These are phyloP conservation scores for Pseudois nayaur DNA, from an alignment of 2,113 vertebrate species.

Conservation along the genomic window DNA sequence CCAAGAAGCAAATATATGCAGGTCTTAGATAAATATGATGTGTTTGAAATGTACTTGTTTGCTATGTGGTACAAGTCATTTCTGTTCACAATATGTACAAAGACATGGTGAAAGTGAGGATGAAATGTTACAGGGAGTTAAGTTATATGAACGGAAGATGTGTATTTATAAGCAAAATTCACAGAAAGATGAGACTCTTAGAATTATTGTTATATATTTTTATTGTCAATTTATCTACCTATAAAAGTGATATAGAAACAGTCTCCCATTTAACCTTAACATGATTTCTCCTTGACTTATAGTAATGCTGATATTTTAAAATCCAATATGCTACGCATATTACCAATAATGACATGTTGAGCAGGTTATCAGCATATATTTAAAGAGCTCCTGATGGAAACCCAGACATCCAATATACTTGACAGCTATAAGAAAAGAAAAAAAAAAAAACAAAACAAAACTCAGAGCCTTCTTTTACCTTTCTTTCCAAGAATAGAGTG, in stretches of 20 bases:
- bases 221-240: not conserved
- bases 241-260: not conserved
- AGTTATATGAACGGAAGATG: too few relatives aligned
- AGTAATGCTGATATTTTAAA: not conserved
- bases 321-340: not conserved
- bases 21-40: not conserved
- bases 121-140: not conserved
- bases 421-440: too few relatives aligned
- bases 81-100: not conserved
- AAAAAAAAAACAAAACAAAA: too few relatives aligned
- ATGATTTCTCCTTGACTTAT: not conserved
- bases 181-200: not conserved
- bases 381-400: not conserved
- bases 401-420: too few relatives aligned
- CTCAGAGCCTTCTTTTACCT: not conserved
- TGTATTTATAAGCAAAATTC: too few relatives aligned
- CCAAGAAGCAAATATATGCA: too few relatives aligned
- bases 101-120: not conserved
- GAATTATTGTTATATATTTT: not conserved
- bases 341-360: not conserved
- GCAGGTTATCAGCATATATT: not conserved
- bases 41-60: not conserved
- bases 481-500: too few relatives aligned
- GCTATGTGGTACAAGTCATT: not conserved
- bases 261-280: not conserved